Conservation (phyloP, 2,113 vertebrate species). For the Notechis scutatus region DNA sequence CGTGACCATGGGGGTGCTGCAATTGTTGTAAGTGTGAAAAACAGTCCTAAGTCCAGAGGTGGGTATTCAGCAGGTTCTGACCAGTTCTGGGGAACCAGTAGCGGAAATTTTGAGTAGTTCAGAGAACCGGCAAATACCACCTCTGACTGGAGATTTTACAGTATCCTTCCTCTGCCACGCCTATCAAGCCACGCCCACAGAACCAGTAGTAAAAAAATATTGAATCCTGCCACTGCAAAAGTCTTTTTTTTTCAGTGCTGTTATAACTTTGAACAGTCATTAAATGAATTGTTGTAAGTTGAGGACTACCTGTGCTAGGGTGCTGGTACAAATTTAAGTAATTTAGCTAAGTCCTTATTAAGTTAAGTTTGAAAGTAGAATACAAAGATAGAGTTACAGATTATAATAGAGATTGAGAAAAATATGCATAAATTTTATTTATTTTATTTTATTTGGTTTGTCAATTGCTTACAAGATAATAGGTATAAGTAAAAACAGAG, state of each 20-base stretch:
- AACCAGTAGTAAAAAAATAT: too few species aligned
- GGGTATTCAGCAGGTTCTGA: too few species aligned
- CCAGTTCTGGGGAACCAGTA: too few species aligned
- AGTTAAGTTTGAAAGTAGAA: not conserved
- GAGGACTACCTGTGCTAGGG: not conserved
- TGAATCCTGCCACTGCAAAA: too few species aligned
- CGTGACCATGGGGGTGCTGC: not conserved
- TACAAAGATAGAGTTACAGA: not conserved
- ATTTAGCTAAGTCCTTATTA: not conserved
- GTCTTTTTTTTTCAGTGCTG: not conserved
- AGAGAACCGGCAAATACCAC: too few species aligned
- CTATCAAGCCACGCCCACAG: too few species aligned
- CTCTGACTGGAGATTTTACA: too few species aligned
- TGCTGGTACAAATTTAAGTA: not conserved
- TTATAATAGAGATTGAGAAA: not conserved
- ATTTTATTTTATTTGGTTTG: too few species aligned
- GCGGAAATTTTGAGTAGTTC: too few species aligned
- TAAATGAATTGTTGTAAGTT: not conserved
- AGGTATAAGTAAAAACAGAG: too few species aligned
- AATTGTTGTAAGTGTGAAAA: not conserved
- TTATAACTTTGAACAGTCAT: not conserved
- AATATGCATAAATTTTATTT: not conserved
- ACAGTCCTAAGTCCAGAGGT: not conserved
- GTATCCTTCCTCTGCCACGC: too few species aligned
- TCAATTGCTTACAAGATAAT: too few species aligned